Evolutionary conservation across 2,797 vertebrate species (phyloP).

Genomic region (Numenius phaeopus): DNA sequence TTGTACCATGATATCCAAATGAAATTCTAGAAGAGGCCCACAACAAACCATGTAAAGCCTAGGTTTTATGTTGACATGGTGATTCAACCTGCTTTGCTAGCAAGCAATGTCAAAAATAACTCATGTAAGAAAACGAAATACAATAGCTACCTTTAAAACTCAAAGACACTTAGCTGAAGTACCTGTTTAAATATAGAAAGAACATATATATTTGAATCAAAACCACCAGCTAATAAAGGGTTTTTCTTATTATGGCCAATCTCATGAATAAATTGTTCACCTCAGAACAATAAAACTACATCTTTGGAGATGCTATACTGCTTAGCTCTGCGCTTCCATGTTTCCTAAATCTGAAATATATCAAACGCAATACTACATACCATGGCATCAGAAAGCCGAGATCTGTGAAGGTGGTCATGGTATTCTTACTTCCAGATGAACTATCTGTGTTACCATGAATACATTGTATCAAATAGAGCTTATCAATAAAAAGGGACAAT

Average conservation of each 20-base stretch:
- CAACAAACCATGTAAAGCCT: neutral
- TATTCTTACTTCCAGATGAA: neutral
- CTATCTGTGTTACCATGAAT: neutral
- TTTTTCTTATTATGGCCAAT: neutral
- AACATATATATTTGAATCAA: neutral
- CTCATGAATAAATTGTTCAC: neutral
- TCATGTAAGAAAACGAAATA: neutral
- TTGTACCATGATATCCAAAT: neutral
- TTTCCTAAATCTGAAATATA: neutral
- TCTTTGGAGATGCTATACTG: neutral
- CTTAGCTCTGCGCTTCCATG: neutral
- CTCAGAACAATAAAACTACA: neutral
- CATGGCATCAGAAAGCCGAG: neutral
- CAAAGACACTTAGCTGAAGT: neutral
- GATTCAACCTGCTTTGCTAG: neutral
- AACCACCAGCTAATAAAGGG: neutral
- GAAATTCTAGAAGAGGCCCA: neutral
- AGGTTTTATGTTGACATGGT: neutral
- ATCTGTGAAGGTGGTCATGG: neutral
- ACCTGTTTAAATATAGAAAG: conserved; percentile 1
- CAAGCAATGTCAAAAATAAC: conserved; percentile 27
- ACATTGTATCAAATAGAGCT: neutral
- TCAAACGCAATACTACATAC: fast-evolving
- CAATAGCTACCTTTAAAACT: conserved; percentile 4
- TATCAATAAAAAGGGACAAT: neutral